These are phyloP conservation scores for Ptiloglossa arizonensis DNA, from an alignment of 1,140 invertebrate species.

Conservation along the genomic window DNA sequence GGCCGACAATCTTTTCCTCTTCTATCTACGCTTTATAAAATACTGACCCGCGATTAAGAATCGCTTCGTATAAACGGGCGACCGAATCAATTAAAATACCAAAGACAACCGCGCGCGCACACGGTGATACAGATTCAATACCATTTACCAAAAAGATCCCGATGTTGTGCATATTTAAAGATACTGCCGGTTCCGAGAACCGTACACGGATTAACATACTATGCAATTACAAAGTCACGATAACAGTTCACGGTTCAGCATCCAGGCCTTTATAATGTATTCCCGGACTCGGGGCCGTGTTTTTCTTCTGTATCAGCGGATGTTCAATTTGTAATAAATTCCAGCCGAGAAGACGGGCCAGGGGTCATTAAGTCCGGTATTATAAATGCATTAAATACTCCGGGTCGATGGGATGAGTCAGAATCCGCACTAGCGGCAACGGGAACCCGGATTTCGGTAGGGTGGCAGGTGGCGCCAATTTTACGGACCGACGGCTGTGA, in stretches of 20 bases:
- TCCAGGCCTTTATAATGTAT: neutral
- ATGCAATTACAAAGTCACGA: constrained; percentile 2
- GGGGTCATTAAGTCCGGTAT: constrained; percentile 77
- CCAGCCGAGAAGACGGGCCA: constrained; percentile 64
- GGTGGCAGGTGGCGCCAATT: constrained; percentile 82
- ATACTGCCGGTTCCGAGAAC: neutral
- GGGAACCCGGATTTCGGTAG: constrained; percentile 64
- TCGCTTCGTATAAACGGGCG: neutral
- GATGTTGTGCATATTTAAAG: neutral
- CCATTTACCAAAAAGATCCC: neutral
- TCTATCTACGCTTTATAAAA: neutral
- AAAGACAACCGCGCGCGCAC: neutral
- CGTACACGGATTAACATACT: constrained; percentile 1
- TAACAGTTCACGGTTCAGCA: neutral
- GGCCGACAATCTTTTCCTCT: too few species aligned
- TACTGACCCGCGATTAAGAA: neutral
- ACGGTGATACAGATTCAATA: neutral
- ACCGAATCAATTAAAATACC: neutral
- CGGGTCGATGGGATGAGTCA: constrained; percentile 69
- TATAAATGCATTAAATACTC: constrained; percentile 80
- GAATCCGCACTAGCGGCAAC: constrained; percentile 48
- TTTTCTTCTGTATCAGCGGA: neutral
- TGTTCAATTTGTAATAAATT: constrained; percentile 65
- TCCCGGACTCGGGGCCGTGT: neutral
- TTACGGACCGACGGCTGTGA: constrained; percentile 81